Conservation (phyloP, 37 sponge, comb jelly and placozoan species). For the Crambe crambe region DNA sequence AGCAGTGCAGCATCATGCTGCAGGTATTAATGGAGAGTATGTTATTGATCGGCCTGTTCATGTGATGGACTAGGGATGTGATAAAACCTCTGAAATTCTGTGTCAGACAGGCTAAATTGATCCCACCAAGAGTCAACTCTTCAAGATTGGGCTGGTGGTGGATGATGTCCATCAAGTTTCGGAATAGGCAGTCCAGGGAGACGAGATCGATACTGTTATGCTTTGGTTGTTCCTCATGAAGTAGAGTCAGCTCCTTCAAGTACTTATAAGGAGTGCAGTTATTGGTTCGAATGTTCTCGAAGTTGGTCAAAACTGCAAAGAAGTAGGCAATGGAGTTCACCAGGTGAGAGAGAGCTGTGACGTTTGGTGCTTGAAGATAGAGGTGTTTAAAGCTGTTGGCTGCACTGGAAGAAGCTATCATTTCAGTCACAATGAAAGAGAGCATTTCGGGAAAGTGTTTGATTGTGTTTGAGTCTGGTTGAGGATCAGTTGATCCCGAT, state of each 20-base stretch:
- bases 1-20: neutral
- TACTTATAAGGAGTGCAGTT: constrained; percentile 18
- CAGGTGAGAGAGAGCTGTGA: constrained; percentile 1
- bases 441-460: constrained; percentile 1
- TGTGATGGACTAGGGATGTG: neutral
- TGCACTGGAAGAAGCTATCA: constrained; percentile 3
- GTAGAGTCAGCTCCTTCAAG: constrained; percentile 12
- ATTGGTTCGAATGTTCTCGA: constrained; percentile 2
- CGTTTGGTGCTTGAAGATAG: constrained; percentile 3
- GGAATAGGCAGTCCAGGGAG: constrained; percentile 1
- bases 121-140: neutral
- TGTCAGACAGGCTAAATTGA: neutral
- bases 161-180: neutral
- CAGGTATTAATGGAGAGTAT: neutral
- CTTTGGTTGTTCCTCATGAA: neutral
- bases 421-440: constrained; percentile 9
- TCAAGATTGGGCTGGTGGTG: neutral
- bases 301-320: constrained; percentile 15
- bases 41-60: neutral
- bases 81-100: neutral
- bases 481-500: neutral
- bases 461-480: neutral
- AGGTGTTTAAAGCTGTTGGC: neutral
- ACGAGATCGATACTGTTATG: neutral
- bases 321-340: constrained; percentile 2